Evolutionary conservation across 2,113 vertebrate genomes (phyloP).

Genomic region (Apeltes quadracus): DNA sequence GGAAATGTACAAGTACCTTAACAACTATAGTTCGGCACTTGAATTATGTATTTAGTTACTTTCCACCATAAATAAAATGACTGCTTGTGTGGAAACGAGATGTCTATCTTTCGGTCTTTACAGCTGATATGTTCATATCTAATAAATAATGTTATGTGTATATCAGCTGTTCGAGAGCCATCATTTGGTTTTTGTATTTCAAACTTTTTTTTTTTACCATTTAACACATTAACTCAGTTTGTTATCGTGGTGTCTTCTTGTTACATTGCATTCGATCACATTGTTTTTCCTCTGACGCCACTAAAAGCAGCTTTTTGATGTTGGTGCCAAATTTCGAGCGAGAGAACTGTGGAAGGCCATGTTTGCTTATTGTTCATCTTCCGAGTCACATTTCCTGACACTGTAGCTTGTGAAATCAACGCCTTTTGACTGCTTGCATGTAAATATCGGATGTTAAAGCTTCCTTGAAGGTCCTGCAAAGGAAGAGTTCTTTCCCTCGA

Average conservation of each 20-base stretch:
- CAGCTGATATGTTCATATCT: too few species aligned
- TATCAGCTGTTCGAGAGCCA: background rate
- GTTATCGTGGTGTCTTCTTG: background rate
- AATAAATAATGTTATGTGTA: too few species aligned
- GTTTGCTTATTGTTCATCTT: conserved; percentile 48
- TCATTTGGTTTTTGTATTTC: too few species aligned
- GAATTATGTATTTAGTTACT: background rate
- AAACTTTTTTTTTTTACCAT: too few species aligned
- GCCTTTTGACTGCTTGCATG: conserved; percentile 25
- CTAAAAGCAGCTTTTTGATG: conserved; percentile 9
- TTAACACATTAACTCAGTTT: background rate
- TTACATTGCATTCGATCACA: background rate
- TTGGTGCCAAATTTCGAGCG: conserved; percentile 9
- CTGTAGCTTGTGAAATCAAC: conserved; percentile 12
- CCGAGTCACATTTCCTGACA: conserved; percentile 34
- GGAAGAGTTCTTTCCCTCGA: conserved; percentile 23
- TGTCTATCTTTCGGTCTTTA: too few species aligned
- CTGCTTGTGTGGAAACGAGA: too few species aligned
- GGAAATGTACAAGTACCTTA: background rate
- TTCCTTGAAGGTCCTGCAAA: conserved; percentile 39
- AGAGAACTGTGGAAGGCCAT: conserved; percentile 43
- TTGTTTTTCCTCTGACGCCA: background rate
- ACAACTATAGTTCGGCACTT: background rate
- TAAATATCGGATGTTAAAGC: conserved; percentile 51
- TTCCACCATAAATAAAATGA: background rate